Conservation (phyloP, 2,888 invertebrate species). For the Argynnis bischoffii region DNA sequence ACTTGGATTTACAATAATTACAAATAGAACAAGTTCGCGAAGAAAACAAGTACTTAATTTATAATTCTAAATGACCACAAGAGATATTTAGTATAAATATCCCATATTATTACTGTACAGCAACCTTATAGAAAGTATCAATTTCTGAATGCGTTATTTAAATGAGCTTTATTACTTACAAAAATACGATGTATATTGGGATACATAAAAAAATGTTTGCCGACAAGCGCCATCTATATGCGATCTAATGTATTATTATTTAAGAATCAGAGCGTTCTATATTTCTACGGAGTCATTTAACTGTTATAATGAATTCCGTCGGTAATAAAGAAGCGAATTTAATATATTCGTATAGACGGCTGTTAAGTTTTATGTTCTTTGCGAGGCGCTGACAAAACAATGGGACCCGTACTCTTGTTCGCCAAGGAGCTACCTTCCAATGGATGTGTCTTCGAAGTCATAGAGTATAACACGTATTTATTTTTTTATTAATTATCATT, state of each 20-base stretch:
- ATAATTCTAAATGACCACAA: conserved; percentile 32
- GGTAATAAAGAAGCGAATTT: conserved; percentile 68
- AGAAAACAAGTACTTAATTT: conserved; percentile 27
- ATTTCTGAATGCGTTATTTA: no score
- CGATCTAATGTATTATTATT: conserved; percentile 36
- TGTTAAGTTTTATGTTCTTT: conserved; percentile 55
- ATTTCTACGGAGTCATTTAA: conserved; percentile 69
- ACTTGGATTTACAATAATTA: conserved; percentile 12
- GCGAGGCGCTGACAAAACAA: conserved; percentile 53
- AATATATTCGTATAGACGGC: conserved; percentile 61
- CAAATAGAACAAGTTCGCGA: conserved; percentile 24
- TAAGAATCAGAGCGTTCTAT: conserved; percentile 62
- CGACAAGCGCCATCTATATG: conserved; percentile 29
- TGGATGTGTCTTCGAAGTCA: conserved; percentile 37
- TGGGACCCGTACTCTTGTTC: conserved; percentile 42
- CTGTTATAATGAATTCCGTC: conserved; percentile 72
- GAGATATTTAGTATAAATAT: conserved; percentile 35
- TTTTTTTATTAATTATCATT: no score
- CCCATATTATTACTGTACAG: conserved; percentile 9
- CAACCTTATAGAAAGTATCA: no score
- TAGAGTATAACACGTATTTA: no score
- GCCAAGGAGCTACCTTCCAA: conserved; percentile 36
- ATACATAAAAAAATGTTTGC: no score
- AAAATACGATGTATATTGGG: no score
- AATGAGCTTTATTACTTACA: no score